Conservation (phyloP, 2,797 vertebrate species). For the Etheostoma nigrum region DNA sequence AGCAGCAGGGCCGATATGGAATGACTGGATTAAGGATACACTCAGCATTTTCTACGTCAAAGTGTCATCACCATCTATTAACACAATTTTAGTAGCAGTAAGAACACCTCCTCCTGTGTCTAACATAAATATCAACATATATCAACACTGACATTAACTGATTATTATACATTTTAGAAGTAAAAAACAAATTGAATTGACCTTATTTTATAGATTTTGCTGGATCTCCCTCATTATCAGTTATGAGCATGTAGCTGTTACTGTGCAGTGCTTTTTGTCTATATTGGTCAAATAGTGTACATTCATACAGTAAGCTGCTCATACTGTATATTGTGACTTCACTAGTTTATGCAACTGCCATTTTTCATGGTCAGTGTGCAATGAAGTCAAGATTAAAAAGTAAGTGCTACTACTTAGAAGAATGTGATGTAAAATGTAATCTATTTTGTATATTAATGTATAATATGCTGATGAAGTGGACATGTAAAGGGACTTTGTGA, state of each 20-base stretch:
- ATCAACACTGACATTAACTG: background rate
- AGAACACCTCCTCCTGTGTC: background rate
- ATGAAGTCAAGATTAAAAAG: conserved; percentile 13
- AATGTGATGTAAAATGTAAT: conserved; percentile 48
- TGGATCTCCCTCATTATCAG: background rate
- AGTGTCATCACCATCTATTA: background rate
- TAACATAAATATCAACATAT: background rate
- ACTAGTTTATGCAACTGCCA: conserved; percentile 19
- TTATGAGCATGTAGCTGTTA: conserved; percentile 15
- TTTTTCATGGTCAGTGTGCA: conserved; percentile 28
- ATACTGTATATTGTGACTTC: conserved; percentile 32
- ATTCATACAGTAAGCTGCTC: conserved; percentile 8
- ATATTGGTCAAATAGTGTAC: conserved; percentile 5
- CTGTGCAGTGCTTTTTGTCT: conserved; percentile 8
- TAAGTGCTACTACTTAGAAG: conserved; percentile 37
- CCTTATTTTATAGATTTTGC: background rate
- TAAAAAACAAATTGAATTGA: background rate
- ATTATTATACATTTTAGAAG: background rate
- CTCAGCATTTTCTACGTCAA: too few relatives aligned
- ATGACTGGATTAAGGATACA: too few relatives aligned
- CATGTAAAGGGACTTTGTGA: conserved; percentile 29
- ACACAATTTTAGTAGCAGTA: background rate
- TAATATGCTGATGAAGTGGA: conserved; percentile 31
- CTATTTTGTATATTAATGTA: conserved; percentile 15
- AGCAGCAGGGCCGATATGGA: too few relatives aligned